Percentiles rank a stretch among this genome's conserved stretches.
These are phyloP conservation scores for Craterocephalus amniculus DNA, from an alignment of 2,797 vertebrate genomes.

Conservation along the genomic window DNA sequence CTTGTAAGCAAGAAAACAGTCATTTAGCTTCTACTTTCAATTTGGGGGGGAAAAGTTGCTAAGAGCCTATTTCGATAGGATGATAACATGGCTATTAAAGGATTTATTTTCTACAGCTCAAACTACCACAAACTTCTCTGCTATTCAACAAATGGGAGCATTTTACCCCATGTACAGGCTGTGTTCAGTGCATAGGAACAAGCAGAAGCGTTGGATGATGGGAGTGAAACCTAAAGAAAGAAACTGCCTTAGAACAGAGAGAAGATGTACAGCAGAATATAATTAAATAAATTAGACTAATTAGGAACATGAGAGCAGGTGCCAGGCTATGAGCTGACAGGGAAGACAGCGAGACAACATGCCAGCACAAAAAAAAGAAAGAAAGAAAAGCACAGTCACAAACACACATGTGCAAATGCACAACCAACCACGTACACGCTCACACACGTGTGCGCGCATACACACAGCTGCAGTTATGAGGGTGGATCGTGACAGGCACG, in stretches of 20 bases:
- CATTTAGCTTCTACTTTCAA: constrained; percentile 31
- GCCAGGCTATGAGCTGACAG: constrained; percentile 89
- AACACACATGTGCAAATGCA: constrained; percentile 56
- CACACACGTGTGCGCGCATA: constrained; percentile 50
- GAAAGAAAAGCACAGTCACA: constrained; percentile 51
- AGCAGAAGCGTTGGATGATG: constrained; percentile 34
- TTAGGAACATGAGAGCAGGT: constrained; percentile 91
- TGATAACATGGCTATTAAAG: constrained; percentile 1
- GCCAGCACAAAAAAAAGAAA: constrained; percentile 80
- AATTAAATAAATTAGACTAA: constrained; percentile 92
- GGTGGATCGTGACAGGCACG: constrained; percentile 89
- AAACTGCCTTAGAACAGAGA: constrained; percentile 64
- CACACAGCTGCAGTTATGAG: constrained; percentile 84
- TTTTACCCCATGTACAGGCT: constrained; percentile 2
- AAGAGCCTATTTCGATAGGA: constrained; percentile 20
- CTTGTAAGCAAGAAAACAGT: constrained; percentile 27
- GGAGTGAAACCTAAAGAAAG: constrained; percentile 51
- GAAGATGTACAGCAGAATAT: constrained; percentile 85
- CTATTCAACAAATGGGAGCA: not conserved
- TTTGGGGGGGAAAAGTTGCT: constrained; percentile 31
- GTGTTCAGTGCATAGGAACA: constrained; percentile 48
- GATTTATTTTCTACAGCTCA: not conserved
- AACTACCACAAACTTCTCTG: not conserved
- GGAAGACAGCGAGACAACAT: constrained; percentile 89
- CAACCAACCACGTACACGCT: constrained; percentile 43